These are phyloP conservation scores for Henricia sp. DNA, from an alignment of 53 echinoderm and acorn worm species.

Conservation along the genomic window DNA sequence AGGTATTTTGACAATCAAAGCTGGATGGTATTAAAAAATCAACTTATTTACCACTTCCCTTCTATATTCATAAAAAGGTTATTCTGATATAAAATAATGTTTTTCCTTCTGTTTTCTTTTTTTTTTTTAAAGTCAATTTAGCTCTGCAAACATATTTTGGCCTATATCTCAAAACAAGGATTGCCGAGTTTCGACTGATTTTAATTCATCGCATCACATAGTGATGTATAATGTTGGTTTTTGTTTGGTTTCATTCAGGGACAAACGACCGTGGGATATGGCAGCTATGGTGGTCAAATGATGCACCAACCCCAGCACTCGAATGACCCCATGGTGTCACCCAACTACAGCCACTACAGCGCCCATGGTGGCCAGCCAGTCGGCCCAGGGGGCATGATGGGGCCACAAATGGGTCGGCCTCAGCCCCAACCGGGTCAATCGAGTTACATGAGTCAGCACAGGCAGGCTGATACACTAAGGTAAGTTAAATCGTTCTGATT, in stretches of 20 bases:
- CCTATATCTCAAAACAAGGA: too few species aligned
- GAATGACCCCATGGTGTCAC: constrained; percentile 38
- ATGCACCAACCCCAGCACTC: constrained; percentile 34
- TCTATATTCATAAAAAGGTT: too few species aligned
- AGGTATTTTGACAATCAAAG: too few species aligned
- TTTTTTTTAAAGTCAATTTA: too few species aligned
- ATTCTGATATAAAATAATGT: too few species aligned
- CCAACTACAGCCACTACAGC: constrained; percentile 53
- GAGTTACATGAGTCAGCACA: constrained; percentile 47
- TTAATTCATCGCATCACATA: too few species aligned
- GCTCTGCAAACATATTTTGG: too few species aligned
- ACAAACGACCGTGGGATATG: background rate
- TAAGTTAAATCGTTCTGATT: background rate
- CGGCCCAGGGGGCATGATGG: constrained; percentile 42
- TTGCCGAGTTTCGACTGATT: too few species aligned
- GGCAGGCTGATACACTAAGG: constrained; percentile 34
- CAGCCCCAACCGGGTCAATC: constrained; percentile 25
- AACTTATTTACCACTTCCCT: too few species aligned
- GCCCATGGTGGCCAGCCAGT: constrained; percentile 35
- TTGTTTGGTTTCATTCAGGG: background rate
- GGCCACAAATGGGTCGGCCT: constrained; percentile 44
- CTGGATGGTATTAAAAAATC: too few species aligned
- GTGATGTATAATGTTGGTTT: background rate
- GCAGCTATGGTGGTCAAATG: constrained; percentile 48
- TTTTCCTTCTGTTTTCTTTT: too few species aligned